Evolutionary conservation across 2,888 invertebrate genomes (phyloP).

Genomic region (Electrophaes corylata): DNA sequence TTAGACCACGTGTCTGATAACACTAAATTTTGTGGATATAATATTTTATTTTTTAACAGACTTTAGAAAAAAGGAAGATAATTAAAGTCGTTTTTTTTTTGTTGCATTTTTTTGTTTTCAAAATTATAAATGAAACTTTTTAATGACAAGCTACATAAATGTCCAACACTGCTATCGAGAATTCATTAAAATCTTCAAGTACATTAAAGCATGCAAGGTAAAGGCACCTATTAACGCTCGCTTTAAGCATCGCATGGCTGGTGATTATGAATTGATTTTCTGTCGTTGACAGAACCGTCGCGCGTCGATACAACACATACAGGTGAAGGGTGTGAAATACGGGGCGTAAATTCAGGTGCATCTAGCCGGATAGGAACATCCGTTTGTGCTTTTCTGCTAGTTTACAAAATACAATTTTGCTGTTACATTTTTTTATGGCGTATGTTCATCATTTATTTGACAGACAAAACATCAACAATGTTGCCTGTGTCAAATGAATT

Average conservation of each 20-base stretch:
- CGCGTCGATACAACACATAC: neutral
- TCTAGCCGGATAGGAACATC: neutral
- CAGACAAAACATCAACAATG: no score
- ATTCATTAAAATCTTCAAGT: neutral
- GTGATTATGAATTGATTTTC: conserved; percentile 43
- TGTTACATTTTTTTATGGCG: neutral
- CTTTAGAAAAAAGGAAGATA: no score
- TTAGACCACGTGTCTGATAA: no score
- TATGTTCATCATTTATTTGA: no score
- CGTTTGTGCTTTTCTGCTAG: neutral
- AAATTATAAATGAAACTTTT: no score
- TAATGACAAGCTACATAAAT: neutral
- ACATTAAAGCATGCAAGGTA: conserved; percentile 17
- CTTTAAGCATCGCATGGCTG: conserved; percentile 36
- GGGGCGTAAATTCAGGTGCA: neutral
- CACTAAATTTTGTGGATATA: no score
- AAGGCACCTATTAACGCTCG: conserved; percentile 22
- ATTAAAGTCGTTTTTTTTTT: no score
- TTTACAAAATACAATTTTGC: neutral
- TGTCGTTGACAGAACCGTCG: conserved; percentile 32
- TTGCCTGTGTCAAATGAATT: no score
- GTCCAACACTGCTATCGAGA: neutral
- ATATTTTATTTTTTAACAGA: no score
- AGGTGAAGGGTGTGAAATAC: neutral
- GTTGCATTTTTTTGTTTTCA: no score